These are phyloP conservation scores for Hydriomena furcata DNA, from an alignment of 2,888 invertebrate genomes.

Conservation along the genomic window DNA sequence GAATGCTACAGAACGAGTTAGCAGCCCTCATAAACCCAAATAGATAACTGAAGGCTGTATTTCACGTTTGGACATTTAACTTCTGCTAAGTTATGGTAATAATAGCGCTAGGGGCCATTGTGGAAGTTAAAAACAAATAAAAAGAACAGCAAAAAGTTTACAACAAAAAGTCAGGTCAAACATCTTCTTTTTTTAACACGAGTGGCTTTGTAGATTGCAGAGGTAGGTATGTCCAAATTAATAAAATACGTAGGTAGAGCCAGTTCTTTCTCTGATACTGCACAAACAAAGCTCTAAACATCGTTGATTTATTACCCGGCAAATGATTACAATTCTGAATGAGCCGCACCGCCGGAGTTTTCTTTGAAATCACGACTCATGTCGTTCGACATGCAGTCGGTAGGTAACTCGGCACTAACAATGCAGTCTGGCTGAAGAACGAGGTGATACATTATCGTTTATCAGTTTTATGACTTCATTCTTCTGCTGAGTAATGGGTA, in stretches of 20 bases:
- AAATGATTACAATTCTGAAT: conserved; percentile 20
- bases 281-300: conserved; percentile 26
- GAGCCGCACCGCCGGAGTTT: conserved; percentile 9
- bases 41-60: conserved; percentile 10
- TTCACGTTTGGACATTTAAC: background rate
- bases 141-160: conserved; percentile 21
- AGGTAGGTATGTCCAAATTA: conserved; percentile 18
- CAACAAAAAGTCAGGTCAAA: conserved; percentile 13
- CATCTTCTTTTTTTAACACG: conserved; percentile 24
- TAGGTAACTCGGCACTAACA: conserved; percentile 12
- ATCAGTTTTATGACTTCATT: conserved; percentile 44
- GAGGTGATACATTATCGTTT: conserved; percentile 39
- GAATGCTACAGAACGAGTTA: conserved; percentile 30
- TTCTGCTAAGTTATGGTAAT: background rate
- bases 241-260: conserved; percentile 11
- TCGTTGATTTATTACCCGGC: conserved; percentile 23
- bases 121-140: conserved; percentile 26
- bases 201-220: conserved; percentile 13
- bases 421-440: conserved; percentile 33
- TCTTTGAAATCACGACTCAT: conserved; percentile 25
- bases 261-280: conserved; percentile 17
- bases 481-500: conserved; percentile 39
- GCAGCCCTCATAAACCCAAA: conserved; percentile 15
- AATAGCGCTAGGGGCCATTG: conserved; percentile 21
- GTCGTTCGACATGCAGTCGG: conserved; percentile 21